These are phyloP conservation scores for Cryptocephalus moraei DNA, from an alignment of 2,888 invertebrate species.

Conservation along the genomic window DNA sequence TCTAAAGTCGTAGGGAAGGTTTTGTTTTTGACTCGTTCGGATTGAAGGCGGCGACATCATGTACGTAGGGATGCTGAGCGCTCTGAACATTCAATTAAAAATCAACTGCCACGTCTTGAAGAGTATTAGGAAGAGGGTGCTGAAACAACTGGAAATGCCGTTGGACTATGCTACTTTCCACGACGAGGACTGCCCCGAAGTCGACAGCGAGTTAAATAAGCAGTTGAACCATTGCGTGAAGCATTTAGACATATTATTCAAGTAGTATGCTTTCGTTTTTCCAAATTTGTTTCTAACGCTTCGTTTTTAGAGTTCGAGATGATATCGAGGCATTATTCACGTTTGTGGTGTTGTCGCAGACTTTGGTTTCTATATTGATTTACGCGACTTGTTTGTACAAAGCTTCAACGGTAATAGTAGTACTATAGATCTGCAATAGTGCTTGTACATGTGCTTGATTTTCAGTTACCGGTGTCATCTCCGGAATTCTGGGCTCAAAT, in stretches of 20 bases:
- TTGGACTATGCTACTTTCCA: no score
- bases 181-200: no score
- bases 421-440: neutral
- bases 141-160: no score
- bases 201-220: no score
- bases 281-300: no score
- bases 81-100: neutral
- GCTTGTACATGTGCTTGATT: constrained; percentile 1
- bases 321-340: constrained; percentile 21
- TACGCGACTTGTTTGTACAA: constrained; percentile 23
- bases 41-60: neutral
- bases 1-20: neutral
- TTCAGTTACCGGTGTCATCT: constrained; percentile 17
- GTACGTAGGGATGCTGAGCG: neutral
- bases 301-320: constrained; percentile 16
- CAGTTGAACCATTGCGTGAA: no score
- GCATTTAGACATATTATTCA: no score
- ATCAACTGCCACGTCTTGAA: neutral
- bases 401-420: constrained; percentile 18
- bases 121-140: neutral
- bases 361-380: constrained; percentile 20
- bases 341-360: constrained; percentile 21
- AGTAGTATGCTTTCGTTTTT: no score
- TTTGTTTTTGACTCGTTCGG: neutral
- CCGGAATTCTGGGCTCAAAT: constrained; percentile 20